Conservation (phyloP, 2,797 vertebrate genomes). For the Pelodytes ibericus region DNA sequence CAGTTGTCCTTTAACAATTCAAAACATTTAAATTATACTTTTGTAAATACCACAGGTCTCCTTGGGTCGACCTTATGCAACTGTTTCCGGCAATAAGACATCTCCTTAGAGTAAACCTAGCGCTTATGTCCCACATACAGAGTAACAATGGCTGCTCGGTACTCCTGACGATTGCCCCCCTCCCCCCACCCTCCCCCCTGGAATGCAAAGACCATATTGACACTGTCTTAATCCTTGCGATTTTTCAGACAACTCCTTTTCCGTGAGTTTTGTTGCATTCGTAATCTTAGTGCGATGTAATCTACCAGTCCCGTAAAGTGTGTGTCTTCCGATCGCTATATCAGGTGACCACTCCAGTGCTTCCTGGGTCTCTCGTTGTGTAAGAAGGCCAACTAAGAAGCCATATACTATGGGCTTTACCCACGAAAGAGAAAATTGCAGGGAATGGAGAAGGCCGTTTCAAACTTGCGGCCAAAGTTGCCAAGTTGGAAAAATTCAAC, state of each 20-base stretch:
- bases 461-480: too few relatives aligned
- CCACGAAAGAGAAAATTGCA: too few relatives aligned
- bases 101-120: too few relatives aligned
- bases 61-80: not conserved
- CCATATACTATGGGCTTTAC: too few relatives aligned
- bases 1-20: too few relatives aligned
- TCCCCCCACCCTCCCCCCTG: not conserved
- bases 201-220: not conserved
- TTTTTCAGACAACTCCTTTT: not conserved
- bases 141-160: too few relatives aligned
- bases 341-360: not conserved
- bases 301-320: not conserved
- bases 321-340: not conserved
- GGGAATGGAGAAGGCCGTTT: too few relatives aligned
- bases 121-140: too few relatives aligned
- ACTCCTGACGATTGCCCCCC: too few relatives aligned
- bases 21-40: too few relatives aligned
- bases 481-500: too few relatives aligned
- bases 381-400: conserved; percentile 16
- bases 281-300: not conserved
- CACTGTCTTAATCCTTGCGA: not conserved
- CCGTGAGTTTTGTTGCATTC: not conserved
- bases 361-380: conserved; percentile 4
- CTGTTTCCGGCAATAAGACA: not conserved
- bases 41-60: not conserved